phyloP scores from a whole-genome alignment of 2,113 vertebrate genomes.

The Apistogramma diplotaenia region DNA sequence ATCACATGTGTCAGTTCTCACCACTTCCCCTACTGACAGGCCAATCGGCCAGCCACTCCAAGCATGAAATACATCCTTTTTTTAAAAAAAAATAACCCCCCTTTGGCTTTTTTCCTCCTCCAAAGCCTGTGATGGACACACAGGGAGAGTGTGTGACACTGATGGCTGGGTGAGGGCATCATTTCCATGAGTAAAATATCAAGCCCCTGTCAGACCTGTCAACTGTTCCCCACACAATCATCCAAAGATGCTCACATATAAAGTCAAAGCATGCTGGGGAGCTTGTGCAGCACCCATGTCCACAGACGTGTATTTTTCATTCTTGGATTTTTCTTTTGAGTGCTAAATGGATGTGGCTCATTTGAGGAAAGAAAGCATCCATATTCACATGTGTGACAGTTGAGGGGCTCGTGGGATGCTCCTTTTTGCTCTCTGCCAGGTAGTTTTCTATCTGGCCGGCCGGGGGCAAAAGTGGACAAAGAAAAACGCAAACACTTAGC shows the following conservation, averaged over 20 bases:
- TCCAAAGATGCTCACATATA: conserved; percentile 14
- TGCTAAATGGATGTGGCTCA: conserved; percentile 39
- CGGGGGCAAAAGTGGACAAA: neutral
- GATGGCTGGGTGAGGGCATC: conserved; percentile 67
- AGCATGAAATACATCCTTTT: conserved; percentile 71
- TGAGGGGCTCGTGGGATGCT: conserved; percentile 8
- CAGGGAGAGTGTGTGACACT: conserved; percentile 65
- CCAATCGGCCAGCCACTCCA: conserved; percentile 59
- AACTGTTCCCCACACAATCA: conserved; percentile 24
- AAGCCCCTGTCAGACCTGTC: conserved; percentile 66
- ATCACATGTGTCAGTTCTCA: conserved; percentile 70
- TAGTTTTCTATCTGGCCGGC: neutral
- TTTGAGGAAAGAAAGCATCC: conserved; percentile 44
- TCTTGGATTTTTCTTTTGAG: conserved; percentile 35
- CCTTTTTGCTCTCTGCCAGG: conserved; percentile 46
- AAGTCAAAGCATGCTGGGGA: conserved; percentile 35
- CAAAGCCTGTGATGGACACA: conserved; percentile 61
- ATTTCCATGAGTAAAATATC: conserved; percentile 75
- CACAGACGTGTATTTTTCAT: conserved; percentile 7
- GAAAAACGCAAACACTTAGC: conserved; percentile 61
- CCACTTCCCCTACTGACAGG: conserved; percentile 53
- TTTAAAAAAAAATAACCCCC: conserved; percentile 25
- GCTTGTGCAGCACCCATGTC: conserved; percentile 11
- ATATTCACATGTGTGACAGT: conserved; percentile 46
- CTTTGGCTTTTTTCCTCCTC: conserved; percentile 30